A percentile compares a stretch with the other conserved stretches of the same genome.
These are phyloP conservation scores for Dendroctonus ponderosae DNA, from an alignment of 1,140 invertebrate genomes.

Conservation along the genomic window DNA sequence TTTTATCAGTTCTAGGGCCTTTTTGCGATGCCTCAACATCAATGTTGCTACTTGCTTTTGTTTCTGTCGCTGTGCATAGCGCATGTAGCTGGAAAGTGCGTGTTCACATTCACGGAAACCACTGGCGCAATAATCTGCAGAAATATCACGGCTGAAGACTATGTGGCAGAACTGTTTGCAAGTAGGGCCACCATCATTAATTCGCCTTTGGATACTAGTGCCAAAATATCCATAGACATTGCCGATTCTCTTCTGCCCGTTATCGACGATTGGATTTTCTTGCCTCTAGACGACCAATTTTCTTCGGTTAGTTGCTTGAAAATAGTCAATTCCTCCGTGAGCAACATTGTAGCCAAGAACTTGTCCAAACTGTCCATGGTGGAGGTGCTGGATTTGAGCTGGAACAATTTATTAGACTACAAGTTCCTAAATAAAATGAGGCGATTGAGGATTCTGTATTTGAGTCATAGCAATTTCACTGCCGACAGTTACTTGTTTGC, in stretches of 20 bases:
- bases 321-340: conserved; percentile 16
- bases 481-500: conserved; percentile 7
- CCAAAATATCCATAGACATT: conserved; percentile 7
- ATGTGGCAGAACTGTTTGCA: neutral
- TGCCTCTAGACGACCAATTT: conserved; percentile 2
- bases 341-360: neutral
- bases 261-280: conserved; percentile 16
- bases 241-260: neutral
- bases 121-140: neutral
- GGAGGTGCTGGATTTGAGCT: conserved; percentile 9
- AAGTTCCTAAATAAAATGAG: conserved; percentile 8
- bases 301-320: neutral
- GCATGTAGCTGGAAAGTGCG: neutral
- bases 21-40: too few species aligned
- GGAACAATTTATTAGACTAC: conserved; percentile 13
- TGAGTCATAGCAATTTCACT: conserved; percentile 4
- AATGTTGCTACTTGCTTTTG: too few species aligned
- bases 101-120: neutral
- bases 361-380: conserved; percentile 1
- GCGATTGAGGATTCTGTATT: conserved; percentile 4
- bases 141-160: conserved; percentile 5
- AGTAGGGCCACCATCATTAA: neutral
- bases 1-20: too few species aligned
- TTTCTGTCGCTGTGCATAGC: neutral
- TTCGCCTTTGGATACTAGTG: neutral